These are phyloP conservation scores for Hylaeus volcanicus DNA, from an alignment of 1,140 invertebrate species.

Conservation along the genomic window DNA sequence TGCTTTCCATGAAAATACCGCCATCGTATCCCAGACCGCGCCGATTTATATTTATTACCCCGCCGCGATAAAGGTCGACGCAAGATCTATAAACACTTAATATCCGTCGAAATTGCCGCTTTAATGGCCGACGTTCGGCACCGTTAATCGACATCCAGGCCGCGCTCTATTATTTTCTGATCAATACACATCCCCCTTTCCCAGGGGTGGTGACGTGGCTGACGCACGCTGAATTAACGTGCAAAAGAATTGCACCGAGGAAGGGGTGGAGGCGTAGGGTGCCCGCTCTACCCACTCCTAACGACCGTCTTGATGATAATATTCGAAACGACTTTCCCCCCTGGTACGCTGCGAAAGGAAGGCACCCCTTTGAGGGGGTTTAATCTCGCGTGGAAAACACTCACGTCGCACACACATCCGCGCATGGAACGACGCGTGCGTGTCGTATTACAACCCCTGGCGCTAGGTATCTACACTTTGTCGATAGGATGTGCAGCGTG, in stretches of 20 bases:
- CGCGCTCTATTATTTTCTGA: slow-evolving; percentile 40
- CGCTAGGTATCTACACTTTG: slow-evolving; percentile 46
- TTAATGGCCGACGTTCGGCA: slow-evolving; percentile 2
- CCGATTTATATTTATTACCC: slow-evolving; percentile 11
- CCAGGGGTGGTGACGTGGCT: neutral
- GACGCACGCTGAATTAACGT: slow-evolving; percentile 4
- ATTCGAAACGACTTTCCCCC: slow-evolving; percentile 18
- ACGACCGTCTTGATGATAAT: slow-evolving; percentile 20
- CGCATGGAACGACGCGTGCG: slow-evolving; percentile 8
- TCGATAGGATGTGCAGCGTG: slow-evolving; percentile 55
- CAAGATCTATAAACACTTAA: slow-evolving; percentile 25
- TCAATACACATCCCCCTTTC: slow-evolving; percentile 12
- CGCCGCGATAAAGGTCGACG: neutral
- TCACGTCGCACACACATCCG: slow-evolving; percentile 29
- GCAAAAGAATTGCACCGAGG: neutral
- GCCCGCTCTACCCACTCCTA: no score
- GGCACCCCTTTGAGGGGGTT: slow-evolving; percentile 46
- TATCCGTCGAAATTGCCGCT: slow-evolving; percentile 15
- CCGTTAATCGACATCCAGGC: slow-evolving; percentile 7
- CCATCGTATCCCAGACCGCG: neutral
- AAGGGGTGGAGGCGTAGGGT: no score
- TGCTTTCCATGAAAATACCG: slow-evolving; percentile 8
- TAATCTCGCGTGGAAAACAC: slow-evolving; percentile 51
- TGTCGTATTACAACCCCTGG: neutral
- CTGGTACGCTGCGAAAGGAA: slow-evolving; percentile 17